phyloP scores from a whole-genome alignment of 2,797 vertebrate genomes.

The Aldrovandia affinis region DNA sequence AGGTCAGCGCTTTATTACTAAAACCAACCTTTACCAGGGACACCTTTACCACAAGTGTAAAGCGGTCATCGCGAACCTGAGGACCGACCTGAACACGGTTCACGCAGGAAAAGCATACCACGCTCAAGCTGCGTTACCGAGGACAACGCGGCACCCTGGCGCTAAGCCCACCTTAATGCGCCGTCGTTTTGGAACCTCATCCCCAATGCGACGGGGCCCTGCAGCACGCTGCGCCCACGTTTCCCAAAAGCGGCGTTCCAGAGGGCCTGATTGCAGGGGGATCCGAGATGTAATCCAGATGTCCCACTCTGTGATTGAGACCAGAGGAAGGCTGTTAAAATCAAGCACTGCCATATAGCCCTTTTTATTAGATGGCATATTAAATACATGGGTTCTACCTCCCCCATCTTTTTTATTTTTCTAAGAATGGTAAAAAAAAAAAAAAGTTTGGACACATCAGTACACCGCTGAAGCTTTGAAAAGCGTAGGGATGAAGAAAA shows the following conservation, averaged over 20 bases:
- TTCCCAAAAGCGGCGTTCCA: conserved; percentile 54
- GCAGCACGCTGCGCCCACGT: conserved; percentile 71
- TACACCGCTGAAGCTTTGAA: conserved; percentile 65
- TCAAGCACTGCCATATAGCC: conserved; percentile 67
- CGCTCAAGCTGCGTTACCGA: not conserved
- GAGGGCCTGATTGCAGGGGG: conserved; percentile 63
- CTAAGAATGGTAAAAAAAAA: conserved; percentile 29
- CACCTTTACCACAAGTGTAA: conserved; percentile 35
- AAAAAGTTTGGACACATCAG: conserved; percentile 57
- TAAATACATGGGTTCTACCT: conserved; percentile 67
- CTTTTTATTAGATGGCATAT: conserved; percentile 42
- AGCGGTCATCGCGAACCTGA: conserved; percentile 40
- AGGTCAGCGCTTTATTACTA: conserved; percentile 40
- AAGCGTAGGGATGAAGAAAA: conserved; percentile 53
- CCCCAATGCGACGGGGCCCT: conserved; percentile 54
- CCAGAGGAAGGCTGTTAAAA: conserved; percentile 84
- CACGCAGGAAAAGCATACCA: not conserved
- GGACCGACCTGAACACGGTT: conserved; percentile 28
- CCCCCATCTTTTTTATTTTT: conserved; percentile 50
- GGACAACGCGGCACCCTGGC: conserved; percentile 40
- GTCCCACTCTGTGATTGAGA: conserved; percentile 82
- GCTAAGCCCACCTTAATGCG: conserved; percentile 3
- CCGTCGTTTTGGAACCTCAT: conserved; percentile 36
- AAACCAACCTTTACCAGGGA: conserved; percentile 31
- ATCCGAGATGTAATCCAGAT: conserved; percentile 84